A percentile compares a stretch with the other conserved stretches of the same genome.
phyloP scores from a whole-genome alignment of 2,113 vertebrate genomes.

The Rana temporaria region DNA sequence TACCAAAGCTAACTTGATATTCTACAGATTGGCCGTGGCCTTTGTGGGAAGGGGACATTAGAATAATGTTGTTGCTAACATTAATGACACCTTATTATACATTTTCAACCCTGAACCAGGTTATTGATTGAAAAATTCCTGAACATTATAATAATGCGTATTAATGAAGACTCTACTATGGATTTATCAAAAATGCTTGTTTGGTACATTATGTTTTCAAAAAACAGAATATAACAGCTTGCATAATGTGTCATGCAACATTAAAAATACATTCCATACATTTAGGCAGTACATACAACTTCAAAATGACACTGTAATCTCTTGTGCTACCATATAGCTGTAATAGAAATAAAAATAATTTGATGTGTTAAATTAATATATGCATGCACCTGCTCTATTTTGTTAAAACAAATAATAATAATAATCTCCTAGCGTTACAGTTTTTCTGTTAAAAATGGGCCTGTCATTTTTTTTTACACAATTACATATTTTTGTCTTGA shows the following conservation, averaged over 20 bases:
- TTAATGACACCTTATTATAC: constrained; percentile 21
- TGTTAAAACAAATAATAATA: too few species aligned
- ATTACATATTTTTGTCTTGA: too few species aligned
- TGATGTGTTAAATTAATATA: too few species aligned
- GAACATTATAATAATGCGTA: constrained; percentile 20
- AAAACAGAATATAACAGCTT: not conserved
- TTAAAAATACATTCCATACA: not conserved
- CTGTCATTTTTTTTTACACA: too few species aligned
- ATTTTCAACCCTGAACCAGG: constrained; percentile 19
- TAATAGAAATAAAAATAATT: too few species aligned
- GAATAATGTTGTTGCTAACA: not conserved
- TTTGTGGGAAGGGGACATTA: constrained; percentile 25
- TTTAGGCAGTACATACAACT: not conserved
- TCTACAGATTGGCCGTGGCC: constrained; percentile 28
- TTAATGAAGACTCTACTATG: constrained; percentile 6
- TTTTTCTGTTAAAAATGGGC: too few species aligned
- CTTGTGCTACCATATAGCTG: too few species aligned
- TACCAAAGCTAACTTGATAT: constrained; percentile 29
- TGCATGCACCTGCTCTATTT: too few species aligned
- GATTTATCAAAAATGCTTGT: not conserved
- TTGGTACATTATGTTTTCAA: constrained; percentile 1
- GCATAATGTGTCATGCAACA: not conserved
- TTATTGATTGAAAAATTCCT: constrained; percentile 20
- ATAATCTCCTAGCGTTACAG: too few species aligned
- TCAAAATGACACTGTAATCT: not conserved